These are phyloP conservation scores for Steinernema feltiae DNA, from an alignment of 1,140 invertebrate species.

Conservation along the genomic window DNA sequence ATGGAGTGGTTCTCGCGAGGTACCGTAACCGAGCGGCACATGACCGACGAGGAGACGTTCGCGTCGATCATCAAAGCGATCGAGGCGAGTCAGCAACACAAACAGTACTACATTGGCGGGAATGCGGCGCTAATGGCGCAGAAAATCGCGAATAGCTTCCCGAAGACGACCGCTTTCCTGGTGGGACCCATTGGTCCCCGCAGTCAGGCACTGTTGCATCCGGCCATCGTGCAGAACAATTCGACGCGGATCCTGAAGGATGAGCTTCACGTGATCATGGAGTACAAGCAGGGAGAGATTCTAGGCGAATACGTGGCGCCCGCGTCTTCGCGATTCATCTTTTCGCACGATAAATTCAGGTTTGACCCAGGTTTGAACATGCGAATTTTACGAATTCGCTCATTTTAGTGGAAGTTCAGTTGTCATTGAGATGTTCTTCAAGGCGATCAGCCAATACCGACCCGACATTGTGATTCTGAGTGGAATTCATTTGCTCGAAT, in stretches of 20 bases:
- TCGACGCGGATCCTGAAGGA: constrained; percentile 55
- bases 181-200: constrained; percentile 62
- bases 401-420: constrained; percentile 51
- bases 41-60: constrained; percentile 56
- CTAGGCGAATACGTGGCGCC: constrained; percentile 58
- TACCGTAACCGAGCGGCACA: constrained; percentile 60
- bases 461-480: constrained; percentile 60
- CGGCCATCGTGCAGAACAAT: constrained; percentile 56
- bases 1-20: constrained; percentile 60
- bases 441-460: constrained; percentile 50
- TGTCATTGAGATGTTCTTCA: constrained; percentile 60
- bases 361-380: constrained; percentile 21
- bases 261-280: constrained; percentile 62
- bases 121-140: constrained; percentile 62
- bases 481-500: constrained; percentile 61
- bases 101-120: constrained; percentile 59
- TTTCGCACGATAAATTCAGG: constrained; percentile 60
- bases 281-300: constrained; percentile 59
- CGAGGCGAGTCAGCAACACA: constrained; percentile 25
- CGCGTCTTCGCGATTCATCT: constrained; percentile 61
- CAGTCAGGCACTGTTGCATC: constrained; percentile 57
- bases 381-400: constrained; percentile 13
- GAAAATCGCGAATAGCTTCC: constrained; percentile 59
- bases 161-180: constrained; percentile 58
- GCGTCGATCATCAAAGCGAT: constrained; percentile 48